Evolutionary conservation across 2,797 vertebrate species (phyloP).

Genomic region (Rhadinocentrus ornatus): DNA sequence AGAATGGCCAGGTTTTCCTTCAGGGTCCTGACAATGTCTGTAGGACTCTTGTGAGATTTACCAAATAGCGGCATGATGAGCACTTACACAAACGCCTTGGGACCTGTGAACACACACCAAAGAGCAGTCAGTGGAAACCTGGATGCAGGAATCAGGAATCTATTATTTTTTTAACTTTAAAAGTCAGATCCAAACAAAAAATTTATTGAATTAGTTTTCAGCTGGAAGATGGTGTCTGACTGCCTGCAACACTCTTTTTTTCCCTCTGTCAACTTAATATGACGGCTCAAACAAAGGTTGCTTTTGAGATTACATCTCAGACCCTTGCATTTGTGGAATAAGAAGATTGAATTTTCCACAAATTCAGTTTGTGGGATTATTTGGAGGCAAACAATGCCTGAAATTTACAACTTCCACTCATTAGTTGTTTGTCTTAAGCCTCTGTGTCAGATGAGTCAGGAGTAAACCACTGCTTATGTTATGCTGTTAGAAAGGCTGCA

Average conservation of each 20-base stretch:
- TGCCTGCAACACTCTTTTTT: not conserved
- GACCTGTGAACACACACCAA: constrained; percentile 47
- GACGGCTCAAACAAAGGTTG: constrained; percentile 13
- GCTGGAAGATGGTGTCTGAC: not conserved
- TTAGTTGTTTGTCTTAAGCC: not conserved
- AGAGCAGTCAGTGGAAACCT: not conserved
- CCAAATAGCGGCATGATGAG: constrained; percentile 94
- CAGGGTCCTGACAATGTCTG: constrained; percentile 92
- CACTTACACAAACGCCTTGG: constrained; percentile 46
- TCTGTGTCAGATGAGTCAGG: not conserved
- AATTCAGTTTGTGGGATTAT: not conserved
- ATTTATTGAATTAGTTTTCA: not conserved
- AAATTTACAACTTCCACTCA: not conserved
- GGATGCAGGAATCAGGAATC: not conserved
- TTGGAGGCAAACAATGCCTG: not conserved
- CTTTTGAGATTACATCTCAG: not conserved
- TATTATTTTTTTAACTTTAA: not conserved
- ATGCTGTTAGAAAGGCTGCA: not conserved
- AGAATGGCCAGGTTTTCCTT: constrained; percentile 94
- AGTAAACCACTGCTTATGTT: not conserved
- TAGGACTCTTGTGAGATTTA: constrained; percentile 96
- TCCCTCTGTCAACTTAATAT: constrained; percentile 10
- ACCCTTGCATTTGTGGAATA: too few species aligned
- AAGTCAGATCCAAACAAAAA: too few species aligned
- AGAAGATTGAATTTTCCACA: not conserved